Evolutionary conservation across 2,888 invertebrate species (phyloP), one percentile per base, ranked within the genome.

Genomic region (Amphiduros pacificus): DNA sequence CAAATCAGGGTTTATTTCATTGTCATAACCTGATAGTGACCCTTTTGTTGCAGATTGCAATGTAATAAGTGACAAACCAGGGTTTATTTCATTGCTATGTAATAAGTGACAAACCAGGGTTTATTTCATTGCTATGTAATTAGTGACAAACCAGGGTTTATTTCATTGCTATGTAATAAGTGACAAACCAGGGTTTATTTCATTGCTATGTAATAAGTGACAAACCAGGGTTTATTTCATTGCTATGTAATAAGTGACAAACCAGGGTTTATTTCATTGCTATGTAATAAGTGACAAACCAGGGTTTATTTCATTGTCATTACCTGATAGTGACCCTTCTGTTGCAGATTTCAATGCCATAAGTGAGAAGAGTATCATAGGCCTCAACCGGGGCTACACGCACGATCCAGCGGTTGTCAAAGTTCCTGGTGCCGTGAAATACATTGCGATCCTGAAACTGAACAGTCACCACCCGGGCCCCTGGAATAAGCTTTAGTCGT

Each of bases 401-500:
- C n/a, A 44, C 44, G n/a, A 44, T 44, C 44, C 44, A 44, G 5
- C 44, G 44, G n/a, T 44, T 44, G 44, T 44, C 44, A n/a, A 44
- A 44, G 5, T n/a, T 22, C 22, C 44, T 5, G n/a, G 44, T 22
- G 5, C 44, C 44, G n/a, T 44, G 44, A 22, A 44, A 44, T n/a
- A 44, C 44, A 44, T 44, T 44, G n/a, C 44, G n/a, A n/a, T 44
- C 44, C 44, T 44, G 44, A n/a, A n/a, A n/a, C 44, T 44, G 44
- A 5, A 44, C 44, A 44, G n/a, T 20, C 4, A 44, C n/a, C 5
- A 44, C 22, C 44, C 44, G n/a, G 5, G 44, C n/a, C n/a, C 44
- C 44, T 20, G 44, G 44, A 44, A 44, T 5, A n/a, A 20, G n/a
- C 6, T 22, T 5, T 20, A 44, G n/a, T n/a, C 22, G 5, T n/a